phyloP scores from a whole-genome alignment of 1,140 invertebrate genomes.

The Popillia japonica region DNA sequence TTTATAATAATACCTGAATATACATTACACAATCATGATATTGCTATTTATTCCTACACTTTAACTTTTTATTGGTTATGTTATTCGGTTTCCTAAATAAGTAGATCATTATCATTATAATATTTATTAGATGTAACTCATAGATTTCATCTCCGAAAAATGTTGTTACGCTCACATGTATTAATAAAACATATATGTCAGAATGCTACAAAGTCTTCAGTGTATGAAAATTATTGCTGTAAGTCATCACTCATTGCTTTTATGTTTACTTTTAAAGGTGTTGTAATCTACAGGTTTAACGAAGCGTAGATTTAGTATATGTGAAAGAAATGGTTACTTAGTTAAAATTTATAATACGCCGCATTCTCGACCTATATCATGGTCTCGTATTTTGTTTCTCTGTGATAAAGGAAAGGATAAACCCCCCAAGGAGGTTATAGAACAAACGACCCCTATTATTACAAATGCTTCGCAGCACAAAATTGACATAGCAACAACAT shows the following conservation, averaged over 20 bases:
- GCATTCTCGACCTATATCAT: constrained; percentile 34
- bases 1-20: background rate
- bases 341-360: constrained; percentile 29
- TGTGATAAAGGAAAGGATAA: constrained; percentile 36
- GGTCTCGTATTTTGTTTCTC: constrained; percentile 40
- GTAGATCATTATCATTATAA: background rate
- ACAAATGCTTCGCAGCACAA: background rate
- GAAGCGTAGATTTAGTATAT: constrained; percentile 41
- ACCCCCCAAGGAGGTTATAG: constrained; percentile 4
- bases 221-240: constrained; percentile 34
- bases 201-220: constrained; percentile 42
- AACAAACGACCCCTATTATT: background rate
- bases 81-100: background rate
- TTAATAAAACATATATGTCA: constrained; percentile 45
- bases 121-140: background rate
- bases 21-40: background rate
- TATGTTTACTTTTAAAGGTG: background rate
- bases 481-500: background rate
- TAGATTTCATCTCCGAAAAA: constrained; percentile 31
- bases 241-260: background rate
- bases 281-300: constrained; percentile 39
- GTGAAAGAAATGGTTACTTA: constrained; percentile 39
- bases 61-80: constrained; percentile 33
- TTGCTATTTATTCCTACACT: background rate
- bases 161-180: constrained; percentile 43